A percentile compares a stretch with the other conserved stretches of the same genome.
phyloP scores from a whole-genome alignment of 2,888 invertebrate genomes.

The Patella depressa region DNA sequence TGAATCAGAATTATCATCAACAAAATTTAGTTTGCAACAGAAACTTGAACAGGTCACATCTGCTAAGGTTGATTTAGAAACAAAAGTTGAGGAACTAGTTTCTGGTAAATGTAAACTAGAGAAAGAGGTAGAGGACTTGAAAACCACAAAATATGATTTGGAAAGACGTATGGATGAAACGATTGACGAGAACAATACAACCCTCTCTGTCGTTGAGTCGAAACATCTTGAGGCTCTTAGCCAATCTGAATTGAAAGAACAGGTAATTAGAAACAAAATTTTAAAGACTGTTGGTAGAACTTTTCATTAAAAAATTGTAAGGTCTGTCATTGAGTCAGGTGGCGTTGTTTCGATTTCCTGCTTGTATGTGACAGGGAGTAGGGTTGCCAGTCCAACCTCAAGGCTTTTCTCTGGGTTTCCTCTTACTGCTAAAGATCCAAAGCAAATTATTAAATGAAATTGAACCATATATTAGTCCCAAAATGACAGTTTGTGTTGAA shows the following conservation, averaged over 20 bases:
- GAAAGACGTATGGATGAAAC: conserved; percentile 48
- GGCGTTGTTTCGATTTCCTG: too few relatives aligned
- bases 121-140: conserved; percentile 41
- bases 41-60: neutral
- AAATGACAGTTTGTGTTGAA: too few relatives aligned
- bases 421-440: too few relatives aligned
- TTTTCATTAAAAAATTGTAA: too few relatives aligned
- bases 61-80: neutral
- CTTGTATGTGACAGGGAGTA: too few relatives aligned
- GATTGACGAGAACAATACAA: conserved; percentile 43
- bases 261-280: conserved; percentile 29
- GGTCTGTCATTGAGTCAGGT: too few relatives aligned
- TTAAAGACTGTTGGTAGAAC: neutral
- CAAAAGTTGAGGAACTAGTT: neutral
- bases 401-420: too few relatives aligned
- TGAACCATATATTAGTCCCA: too few relatives aligned
- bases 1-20: neutral
- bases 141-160: conserved; percentile 40
- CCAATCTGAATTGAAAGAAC: conserved; percentile 43
- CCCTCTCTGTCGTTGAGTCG: conserved; percentile 41
- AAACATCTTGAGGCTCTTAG: conserved; percentile 38
- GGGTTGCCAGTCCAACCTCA: too few relatives aligned
- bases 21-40: neutral
- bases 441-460: too few relatives aligned
- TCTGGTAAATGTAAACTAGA: conserved; percentile 39